phyloP scores from a whole-genome alignment of 2,113 vertebrate genomes.

The Engystomops pustulosus region DNA sequence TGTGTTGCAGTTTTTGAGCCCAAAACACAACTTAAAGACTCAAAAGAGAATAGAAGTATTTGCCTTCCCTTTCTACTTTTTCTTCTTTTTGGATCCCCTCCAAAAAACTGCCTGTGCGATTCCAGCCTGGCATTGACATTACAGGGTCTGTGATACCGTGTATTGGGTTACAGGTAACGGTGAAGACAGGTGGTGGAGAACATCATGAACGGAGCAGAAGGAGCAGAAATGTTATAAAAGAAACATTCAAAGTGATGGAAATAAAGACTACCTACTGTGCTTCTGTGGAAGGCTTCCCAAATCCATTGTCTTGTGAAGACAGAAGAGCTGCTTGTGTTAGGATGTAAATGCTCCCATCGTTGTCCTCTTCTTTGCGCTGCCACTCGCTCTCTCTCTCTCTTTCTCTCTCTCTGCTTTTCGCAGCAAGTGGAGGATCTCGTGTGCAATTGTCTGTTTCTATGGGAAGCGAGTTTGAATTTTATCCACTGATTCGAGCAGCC shows the following conservation, averaged over 20 bases:
- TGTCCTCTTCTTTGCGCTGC: conserved; percentile 61
- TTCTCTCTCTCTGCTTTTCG: conserved; percentile 49
- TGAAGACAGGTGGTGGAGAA: conserved; percentile 31
- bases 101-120: background rate
- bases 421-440: conserved; percentile 49
- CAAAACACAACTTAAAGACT: too few species aligned
- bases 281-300: conserved; percentile 74
- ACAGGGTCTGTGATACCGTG: background rate
- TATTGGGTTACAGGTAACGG: conserved; percentile 20
- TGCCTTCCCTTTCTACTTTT: too few species aligned
- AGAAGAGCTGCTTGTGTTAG: conserved; percentile 53
- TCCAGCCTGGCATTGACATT: background rate
- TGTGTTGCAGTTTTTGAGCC: too few species aligned
- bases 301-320: conserved; percentile 74
- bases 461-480: conserved; percentile 71
- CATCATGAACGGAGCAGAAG: conserved; percentile 44
- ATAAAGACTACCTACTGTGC: conserved; percentile 80
- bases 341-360: conserved; percentile 64
- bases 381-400: conserved; percentile 46
- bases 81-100: too few species aligned
- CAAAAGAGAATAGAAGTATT: too few species aligned
- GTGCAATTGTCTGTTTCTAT: conserved; percentile 55
- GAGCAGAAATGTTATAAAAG: conserved; percentile 18
- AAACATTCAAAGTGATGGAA: conserved; percentile 56
- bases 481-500: conserved; percentile 68